Evolutionary conservation across 2,888 invertebrate species (phyloP), one percentile per base, ranked within the genome.

Genomic region (Caenorhabditis doughertyi): DNA sequence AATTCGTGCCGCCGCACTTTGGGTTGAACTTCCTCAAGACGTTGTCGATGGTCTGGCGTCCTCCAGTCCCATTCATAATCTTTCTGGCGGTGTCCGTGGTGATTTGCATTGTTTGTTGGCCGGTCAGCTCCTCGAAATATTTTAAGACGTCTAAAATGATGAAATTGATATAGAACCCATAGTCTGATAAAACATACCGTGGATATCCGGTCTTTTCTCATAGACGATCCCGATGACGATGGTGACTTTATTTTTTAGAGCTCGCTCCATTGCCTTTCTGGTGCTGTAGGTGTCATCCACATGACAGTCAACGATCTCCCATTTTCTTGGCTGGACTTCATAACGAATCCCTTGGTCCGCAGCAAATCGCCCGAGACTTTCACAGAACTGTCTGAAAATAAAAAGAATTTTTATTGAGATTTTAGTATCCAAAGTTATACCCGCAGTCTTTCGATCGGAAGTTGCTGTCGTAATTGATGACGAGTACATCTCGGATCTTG

Each of bases 1-100:
- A 81, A 65, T 85, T 85, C 27, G 71, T 29, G 0, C 85, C 85
- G 8, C 85, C 85, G 16, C 79, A 67, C 60, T 85, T 85, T 16
- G 62, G 18, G 67, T 85, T 85, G 47, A 85, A 55, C 70, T 85
- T 85, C 7, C 73, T 27, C 18, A 85, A 35, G 13, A 85, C 81
- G 23, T 84, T 84, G 16, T 84, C 79, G 11, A 72, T 58, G 0
- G 85, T 85, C 67, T 81, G 64, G 1, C n/a, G 13, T 47, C 70
- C 49, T 7, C 60, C 49, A n/a, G 51, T 35, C 2, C 29, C 21
- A 9, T 8, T 18, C n/a, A 35, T 1, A 32, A 72, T 39, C 35
- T 83, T 81, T 1, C 32, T 7, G 1, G 35, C 67, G 0, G 80
- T 83, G 13, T 71, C 29, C 0, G 23, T 3, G 11, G 51, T 58